phyloP scores from a whole-genome alignment of 2,888 invertebrate species.

The Peribatodes rhomboidaria region DNA sequence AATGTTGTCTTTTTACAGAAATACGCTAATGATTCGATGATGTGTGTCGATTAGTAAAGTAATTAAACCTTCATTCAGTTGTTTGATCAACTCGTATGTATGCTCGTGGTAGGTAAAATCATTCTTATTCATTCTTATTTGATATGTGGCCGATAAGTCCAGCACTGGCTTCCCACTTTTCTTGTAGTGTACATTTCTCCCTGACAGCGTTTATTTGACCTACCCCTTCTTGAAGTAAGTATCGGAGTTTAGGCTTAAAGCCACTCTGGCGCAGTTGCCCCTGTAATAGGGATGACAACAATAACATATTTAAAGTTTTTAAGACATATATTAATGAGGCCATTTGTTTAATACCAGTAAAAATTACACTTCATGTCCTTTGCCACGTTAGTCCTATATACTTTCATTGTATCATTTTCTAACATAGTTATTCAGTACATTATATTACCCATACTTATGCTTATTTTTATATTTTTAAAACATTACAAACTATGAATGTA shows the following conservation, averaged over 20 bases:
- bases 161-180: background rate
- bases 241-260: no score
- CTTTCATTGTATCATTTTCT: no score
- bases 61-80: conserved; percentile 6
- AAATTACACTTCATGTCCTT: no score
- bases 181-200: background rate
- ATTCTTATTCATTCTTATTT: background rate
- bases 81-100: background rate
- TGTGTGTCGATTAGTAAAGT: conserved; percentile 15
- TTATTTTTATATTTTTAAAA: conserved; percentile 15
- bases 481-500: conserved; percentile 21
- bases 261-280: no score
- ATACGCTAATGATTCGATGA: conserved; percentile 25
- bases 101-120: background rate
- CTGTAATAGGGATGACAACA: no score
- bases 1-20: conserved; percentile 19
- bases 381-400: no score
- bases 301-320: no score
- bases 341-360: no score
- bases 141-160: background rate
- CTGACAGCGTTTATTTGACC: no score
- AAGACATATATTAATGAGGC: no score
- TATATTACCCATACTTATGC: background rate
- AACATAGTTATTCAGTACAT: background rate
- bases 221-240: no score